A percentile compares a stretch with the other conserved stretches of the same genome.
These are phyloP conservation scores for Tetraodon nigroviridis DNA, from an alignment of 2,113 vertebrate genomes.

Conservation along the genomic window DNA sequence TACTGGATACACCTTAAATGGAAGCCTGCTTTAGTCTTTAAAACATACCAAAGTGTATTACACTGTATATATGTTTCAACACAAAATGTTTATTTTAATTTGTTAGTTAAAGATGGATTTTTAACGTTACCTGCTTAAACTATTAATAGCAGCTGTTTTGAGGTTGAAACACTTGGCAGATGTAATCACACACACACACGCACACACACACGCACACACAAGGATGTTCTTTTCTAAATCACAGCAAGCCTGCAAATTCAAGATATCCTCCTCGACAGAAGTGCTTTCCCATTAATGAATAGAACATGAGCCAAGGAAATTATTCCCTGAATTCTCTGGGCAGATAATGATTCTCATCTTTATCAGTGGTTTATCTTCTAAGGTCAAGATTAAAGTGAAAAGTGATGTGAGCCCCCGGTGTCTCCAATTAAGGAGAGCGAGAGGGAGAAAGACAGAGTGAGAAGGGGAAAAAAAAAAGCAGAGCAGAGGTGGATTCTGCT, in stretches of 20 bases:
- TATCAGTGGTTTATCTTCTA: constrained; percentile 77
- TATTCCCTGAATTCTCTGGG: constrained; percentile 69
- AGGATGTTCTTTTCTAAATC: constrained; percentile 45
- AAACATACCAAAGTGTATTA: too few relatives aligned
- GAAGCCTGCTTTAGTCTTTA: too few relatives aligned
- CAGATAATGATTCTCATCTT: constrained; percentile 75
- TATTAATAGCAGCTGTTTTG: constrained; percentile 31
- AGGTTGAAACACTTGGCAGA: constrained; percentile 34
- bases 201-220: constrained; percentile 26
- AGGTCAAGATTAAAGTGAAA: constrained; percentile 80
- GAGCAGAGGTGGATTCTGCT: constrained; percentile 55
- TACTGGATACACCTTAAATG: too few relatives aligned
- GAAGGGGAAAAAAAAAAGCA: constrained; percentile 30
- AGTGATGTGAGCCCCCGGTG: constrained; percentile 74
- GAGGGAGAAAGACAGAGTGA: constrained; percentile 21
- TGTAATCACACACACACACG: constrained; percentile 27
- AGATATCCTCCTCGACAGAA: constrained; percentile 64
- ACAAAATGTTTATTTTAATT: too few relatives aligned
- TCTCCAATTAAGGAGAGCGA: constrained; percentile 73
- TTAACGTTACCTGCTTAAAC: constrained; percentile 23
- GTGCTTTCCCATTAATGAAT: constrained; percentile 65
- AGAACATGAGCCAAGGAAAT: constrained; percentile 66
- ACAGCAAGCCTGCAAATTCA: constrained; percentile 60
- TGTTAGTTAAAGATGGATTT: constrained; percentile 13
- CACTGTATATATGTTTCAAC: too few relatives aligned